phyloP scores from a whole-genome alignment of 2,888 invertebrate genomes.

The Cephus sareptanus region DNA sequence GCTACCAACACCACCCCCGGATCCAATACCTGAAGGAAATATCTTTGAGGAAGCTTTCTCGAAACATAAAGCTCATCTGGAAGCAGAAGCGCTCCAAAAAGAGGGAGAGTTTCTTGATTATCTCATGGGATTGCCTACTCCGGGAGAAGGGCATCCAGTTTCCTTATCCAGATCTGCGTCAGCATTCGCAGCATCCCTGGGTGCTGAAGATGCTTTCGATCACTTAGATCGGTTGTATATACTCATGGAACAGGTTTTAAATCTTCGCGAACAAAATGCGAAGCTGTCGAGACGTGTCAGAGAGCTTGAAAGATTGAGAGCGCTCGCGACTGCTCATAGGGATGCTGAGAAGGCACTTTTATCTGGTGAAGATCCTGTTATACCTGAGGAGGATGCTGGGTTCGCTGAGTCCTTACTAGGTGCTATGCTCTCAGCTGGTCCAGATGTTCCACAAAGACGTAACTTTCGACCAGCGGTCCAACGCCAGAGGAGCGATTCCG shows the following conservation, averaged over 20 bases:
- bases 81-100: slow-evolving; percentile 38
- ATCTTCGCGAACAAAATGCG: slow-evolving; percentile 78
- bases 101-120: slow-evolving; percentile 67
- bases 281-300: slow-evolving; percentile 75
- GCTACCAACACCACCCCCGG: slow-evolving; percentile 67
- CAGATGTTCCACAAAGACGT: slow-evolving; percentile 68
- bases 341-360: slow-evolving; percentile 57
- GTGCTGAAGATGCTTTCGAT: slow-evolving; percentile 77
- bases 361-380: slow-evolving; percentile 58
- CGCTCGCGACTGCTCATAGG: slow-evolving; percentile 72
- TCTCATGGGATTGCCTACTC: slow-evolving; percentile 60
- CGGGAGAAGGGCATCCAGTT: slow-evolving; percentile 31
- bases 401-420: slow-evolving; percentile 74
- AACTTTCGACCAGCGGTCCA: slow-evolving; percentile 61
- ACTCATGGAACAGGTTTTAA: slow-evolving; percentile 80
- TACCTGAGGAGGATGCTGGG: slow-evolving; percentile 72
- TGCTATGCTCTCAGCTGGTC: slow-evolving; percentile 71
- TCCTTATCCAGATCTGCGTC: slow-evolving; percentile 57
- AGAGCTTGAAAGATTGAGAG: slow-evolving; percentile 79
- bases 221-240: slow-evolving; percentile 83
- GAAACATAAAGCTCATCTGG: not conserved
- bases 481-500: slow-evolving; percentile 76
- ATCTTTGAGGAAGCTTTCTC: slow-evolving; percentile 1
- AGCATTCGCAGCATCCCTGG: slow-evolving; percentile 70
- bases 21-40: slow-evolving; percentile 46